These are phyloP conservation scores for Ara ararauna DNA, from an alignment of 2,797 vertebrate genomes.

Conservation along the genomic window DNA sequence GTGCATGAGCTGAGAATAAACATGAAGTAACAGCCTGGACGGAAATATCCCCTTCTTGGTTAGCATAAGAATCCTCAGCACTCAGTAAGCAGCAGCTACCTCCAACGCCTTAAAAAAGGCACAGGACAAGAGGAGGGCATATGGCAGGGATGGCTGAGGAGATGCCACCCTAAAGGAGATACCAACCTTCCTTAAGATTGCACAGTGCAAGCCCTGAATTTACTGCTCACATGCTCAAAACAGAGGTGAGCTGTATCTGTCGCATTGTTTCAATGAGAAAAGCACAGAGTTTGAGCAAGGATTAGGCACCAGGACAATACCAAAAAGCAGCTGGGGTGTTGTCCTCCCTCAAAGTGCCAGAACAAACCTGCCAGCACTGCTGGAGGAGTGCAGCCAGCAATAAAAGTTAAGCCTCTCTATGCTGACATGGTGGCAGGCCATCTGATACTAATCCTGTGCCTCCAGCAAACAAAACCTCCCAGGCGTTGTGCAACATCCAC, in stretches of 20 bases:
- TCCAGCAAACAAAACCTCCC: slow-evolving; percentile 14
- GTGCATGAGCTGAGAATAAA: neutral
- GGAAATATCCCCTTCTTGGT: neutral
- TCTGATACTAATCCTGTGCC: slow-evolving; percentile 8
- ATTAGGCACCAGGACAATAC: neutral
- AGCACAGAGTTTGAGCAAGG: neutral
- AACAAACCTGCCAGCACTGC: fast-evolving
- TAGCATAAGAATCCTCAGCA: neutral
- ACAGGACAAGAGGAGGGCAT: neutral
- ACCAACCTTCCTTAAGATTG: neutral
- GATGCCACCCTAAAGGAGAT: neutral
- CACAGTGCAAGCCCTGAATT: neutral
- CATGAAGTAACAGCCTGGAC: neutral
- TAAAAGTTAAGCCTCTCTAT: neutral
- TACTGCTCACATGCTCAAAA: neutral
- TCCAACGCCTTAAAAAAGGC: neutral
- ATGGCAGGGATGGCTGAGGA: neutral
- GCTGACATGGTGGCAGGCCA: neutral
- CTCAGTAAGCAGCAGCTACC: neutral
- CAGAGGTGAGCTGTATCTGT: neutral
- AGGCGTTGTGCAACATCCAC: neutral
- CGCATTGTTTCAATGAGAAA: neutral
- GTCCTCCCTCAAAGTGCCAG: neutral
- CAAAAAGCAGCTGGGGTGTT: neutral
- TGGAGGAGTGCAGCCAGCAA: neutral